Evolutionary conservation across 1,140 invertebrate genomes (phyloP).

Genomic region (Drosophila bifasciata): DNA sequence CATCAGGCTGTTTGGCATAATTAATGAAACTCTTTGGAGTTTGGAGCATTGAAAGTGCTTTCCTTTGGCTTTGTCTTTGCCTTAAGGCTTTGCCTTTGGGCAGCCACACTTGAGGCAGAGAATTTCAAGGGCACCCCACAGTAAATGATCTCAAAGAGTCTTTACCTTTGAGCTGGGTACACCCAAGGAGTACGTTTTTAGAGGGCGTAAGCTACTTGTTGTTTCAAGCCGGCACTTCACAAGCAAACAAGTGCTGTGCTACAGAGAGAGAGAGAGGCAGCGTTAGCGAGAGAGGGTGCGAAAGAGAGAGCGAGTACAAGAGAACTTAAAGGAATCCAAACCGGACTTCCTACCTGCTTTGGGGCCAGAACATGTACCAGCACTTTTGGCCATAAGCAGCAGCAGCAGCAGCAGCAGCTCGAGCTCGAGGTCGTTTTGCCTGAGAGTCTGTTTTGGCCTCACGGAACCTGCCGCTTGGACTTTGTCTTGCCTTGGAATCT

Average conservation of each 20-base stretch:
- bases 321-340: conserved; percentile 2
- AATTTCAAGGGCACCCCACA: too few relatives aligned
- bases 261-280: too few relatives aligned
- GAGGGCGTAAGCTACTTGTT: conserved; percentile 18
- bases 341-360: conserved; percentile 59
- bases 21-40: conserved; percentile 20
- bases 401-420: too few relatives aligned
- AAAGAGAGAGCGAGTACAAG: too few relatives aligned
- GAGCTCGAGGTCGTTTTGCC: conserved; percentile 64
- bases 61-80: background rate
- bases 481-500: conserved; percentile 34
- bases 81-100: conserved; percentile 11
- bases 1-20: conserved; percentile 26
- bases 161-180: too few relatives aligned
- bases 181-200: too few relatives aligned
- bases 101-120: background rate
- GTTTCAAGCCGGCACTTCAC: conserved; percentile 36
- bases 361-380: conserved; percentile 25
- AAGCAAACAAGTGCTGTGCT: conserved; percentile 39
- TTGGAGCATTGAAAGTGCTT: conserved; percentile 4
- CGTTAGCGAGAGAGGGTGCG: too few relatives aligned
- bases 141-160: too few relatives aligned
- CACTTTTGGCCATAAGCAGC: conserved; percentile 39
- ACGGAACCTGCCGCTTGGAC: conserved; percentile 31
- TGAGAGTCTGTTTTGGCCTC: conserved; percentile 69